Evolutionary conservation across 2,888 invertebrate species (phyloP).

Genomic region (Ethmia dodecea): DNA sequence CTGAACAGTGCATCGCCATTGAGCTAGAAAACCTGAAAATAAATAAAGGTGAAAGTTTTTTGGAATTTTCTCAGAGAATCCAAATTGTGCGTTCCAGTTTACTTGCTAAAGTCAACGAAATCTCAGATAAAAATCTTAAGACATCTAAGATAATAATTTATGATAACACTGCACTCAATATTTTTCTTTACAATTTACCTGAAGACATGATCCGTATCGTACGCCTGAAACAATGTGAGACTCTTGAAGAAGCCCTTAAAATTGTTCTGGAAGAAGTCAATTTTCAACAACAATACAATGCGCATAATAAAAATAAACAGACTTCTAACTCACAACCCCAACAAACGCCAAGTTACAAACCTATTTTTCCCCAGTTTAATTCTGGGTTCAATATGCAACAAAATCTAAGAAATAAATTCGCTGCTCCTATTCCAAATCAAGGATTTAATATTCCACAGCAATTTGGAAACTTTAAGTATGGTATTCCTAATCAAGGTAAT

Average conservation of each 20-base stretch:
- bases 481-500: too few species aligned
- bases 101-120: constrained; percentile 7
- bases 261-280: constrained; percentile 4
- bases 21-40: constrained; percentile 13
- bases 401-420: too few species aligned
- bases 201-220: constrained; percentile 12
- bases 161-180: constrained; percentile 14
- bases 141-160: constrained; percentile 12
- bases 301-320: constrained; percentile 1
- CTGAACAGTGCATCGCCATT: constrained; percentile 13
- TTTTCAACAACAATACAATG: constrained; percentile 2
- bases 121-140: background rate
- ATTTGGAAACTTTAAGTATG: too few species aligned
- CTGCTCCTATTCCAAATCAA: too few species aligned
- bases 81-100: constrained; percentile 9
- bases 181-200: constrained; percentile 14
- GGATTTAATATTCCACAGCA: too few species aligned
- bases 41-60: constrained; percentile 7
- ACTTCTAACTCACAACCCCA: background rate
- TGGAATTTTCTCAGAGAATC: constrained; percentile 15
- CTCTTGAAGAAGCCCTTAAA: background rate
- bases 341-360: constrained; percentile 4
- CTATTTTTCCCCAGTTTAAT: constrained; percentile 1
- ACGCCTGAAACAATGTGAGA: background rate
- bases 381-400: too few species aligned